These are phyloP conservation scores for Chalcosyrphus nemorum DNA, from an alignment of 2,888 invertebrate species.

Conservation along the genomic window DNA sequence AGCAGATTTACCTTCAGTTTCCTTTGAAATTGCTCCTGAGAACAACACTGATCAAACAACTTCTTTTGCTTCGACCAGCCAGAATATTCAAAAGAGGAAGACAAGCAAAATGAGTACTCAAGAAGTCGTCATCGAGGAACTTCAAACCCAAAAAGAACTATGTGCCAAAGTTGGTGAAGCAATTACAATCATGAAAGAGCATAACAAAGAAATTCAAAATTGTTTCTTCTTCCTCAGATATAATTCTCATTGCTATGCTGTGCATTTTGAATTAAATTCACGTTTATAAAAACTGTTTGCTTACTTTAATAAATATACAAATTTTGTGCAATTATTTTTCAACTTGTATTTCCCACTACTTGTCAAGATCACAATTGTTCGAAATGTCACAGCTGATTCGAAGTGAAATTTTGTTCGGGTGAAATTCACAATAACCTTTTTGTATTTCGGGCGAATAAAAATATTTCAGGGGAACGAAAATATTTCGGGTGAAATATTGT, in stretches of 20 bases:
- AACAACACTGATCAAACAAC: neutral
- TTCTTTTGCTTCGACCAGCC: neutral
- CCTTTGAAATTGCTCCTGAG: neutral
- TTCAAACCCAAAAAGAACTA: neutral
- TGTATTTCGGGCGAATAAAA: too few species aligned
- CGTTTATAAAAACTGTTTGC: too few species aligned
- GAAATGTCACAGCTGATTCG: too few species aligned
- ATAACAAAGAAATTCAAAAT: neutral
- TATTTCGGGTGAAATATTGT: too few species aligned
- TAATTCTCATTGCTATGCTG: too few species aligned
- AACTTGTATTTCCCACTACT: too few species aligned
- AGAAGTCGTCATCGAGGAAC: slow-evolving; percentile 1
- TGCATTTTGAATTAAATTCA: too few species aligned
- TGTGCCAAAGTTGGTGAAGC: neutral
- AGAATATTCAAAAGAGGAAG: slow-evolving; percentile 3
- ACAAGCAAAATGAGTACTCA: neutral
- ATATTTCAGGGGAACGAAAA: too few species aligned
- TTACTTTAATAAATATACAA: neutral
- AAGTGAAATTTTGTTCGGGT: too few species aligned
- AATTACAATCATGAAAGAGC: neutral
- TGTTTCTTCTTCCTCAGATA: neutral
- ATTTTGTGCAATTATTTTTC: neutral
- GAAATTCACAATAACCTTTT: too few species aligned
- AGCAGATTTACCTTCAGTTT: slow-evolving; percentile 4
- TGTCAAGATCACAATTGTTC: too few species aligned